Percentiles rank a stretch among this genome's conserved stretches.
Conservation (phyloP, 1,140 invertebrate species). For the Cyclina sinensis region DNA sequence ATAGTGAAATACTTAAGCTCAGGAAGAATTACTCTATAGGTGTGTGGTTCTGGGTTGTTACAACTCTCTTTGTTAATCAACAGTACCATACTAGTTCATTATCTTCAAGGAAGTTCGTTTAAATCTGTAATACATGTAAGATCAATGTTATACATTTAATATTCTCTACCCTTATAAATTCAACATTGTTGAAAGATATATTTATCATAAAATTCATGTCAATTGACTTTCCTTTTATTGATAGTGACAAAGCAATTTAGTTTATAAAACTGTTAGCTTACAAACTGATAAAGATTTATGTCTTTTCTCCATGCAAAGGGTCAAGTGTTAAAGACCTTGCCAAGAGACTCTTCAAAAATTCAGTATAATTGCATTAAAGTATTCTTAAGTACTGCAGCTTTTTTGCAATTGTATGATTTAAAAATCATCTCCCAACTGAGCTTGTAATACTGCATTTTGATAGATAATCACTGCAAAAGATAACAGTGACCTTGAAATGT, state of each 20-base stretch:
- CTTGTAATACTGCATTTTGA: neutral
- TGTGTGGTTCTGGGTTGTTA: too few relatives aligned
- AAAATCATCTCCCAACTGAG: neutral
- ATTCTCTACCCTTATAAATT: neutral
- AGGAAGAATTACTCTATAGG: too few relatives aligned
- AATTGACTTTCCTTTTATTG: conserved; percentile 41
- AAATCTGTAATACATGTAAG: too few relatives aligned
- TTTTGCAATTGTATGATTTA: neutral
- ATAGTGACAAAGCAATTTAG: conserved; percentile 37
- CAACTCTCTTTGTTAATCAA: too few relatives aligned
- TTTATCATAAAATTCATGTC: neutral
- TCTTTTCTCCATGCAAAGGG: conserved; percentile 24
- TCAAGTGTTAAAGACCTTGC: neutral
- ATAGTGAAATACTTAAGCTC: too few relatives aligned
- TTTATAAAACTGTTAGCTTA: neutral
- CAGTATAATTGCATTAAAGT: conserved; percentile 12
- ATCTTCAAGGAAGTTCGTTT: too few relatives aligned
- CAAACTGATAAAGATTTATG: conserved; percentile 41
- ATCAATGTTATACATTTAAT: neutral
- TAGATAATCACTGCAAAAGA: neutral
- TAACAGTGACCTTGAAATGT: neutral
- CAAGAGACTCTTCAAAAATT: conserved; percentile 3
- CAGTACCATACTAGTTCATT: too few relatives aligned
- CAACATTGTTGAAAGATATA: neutral
- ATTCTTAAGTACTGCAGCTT: conserved; percentile 3